A percentile compares a stretch with the other conserved stretches of the same genome.
phyloP scores from a whole-genome alignment of 2,113 vertebrate genomes.

The Myxocyprinus asiaticus region DNA sequence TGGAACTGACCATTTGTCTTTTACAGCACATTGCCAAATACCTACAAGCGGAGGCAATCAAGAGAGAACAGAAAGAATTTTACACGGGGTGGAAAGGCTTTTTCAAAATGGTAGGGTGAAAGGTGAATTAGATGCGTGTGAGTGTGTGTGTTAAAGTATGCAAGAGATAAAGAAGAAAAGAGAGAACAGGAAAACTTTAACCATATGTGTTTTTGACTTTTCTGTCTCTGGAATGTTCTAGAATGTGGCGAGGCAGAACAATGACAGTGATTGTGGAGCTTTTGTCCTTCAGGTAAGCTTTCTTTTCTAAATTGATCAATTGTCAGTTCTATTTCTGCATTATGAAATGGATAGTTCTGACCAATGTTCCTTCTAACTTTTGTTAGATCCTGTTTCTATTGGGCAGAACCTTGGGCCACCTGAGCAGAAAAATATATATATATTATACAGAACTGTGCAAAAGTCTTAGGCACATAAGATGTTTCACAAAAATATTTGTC shows the following conservation, averaged over 20 bases:
- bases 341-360: neutral
- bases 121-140: neutral
- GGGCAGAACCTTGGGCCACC: too few species aligned
- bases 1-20: neutral
- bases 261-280: slow-evolving; percentile 90
- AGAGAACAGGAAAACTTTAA: neutral
- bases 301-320: neutral
- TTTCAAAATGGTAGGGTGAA: slow-evolving; percentile 87
- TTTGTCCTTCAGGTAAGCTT: slow-evolving; percentile 89
- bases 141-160: neutral
- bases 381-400: too few species aligned
- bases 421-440: too few species aligned
- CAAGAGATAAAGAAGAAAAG: neutral
- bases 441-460: too few species aligned
- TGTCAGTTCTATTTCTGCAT: neutral
- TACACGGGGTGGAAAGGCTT: slow-evolving; percentile 85
- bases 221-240: slow-evolving; percentile 63
- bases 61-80: slow-evolving; percentile 84
- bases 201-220: neutral
- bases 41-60: slow-evolving; percentile 87
- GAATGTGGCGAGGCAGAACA: slow-evolving; percentile 92
- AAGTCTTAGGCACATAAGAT: too few species aligned
- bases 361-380: too few species aligned
- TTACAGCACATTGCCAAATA: slow-evolving; percentile 87
- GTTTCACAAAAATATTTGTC: too few species aligned